Base-by-base conservation (phyloP, 2,888 invertebrate genomes). In the Belgica antarctica region DNA sequence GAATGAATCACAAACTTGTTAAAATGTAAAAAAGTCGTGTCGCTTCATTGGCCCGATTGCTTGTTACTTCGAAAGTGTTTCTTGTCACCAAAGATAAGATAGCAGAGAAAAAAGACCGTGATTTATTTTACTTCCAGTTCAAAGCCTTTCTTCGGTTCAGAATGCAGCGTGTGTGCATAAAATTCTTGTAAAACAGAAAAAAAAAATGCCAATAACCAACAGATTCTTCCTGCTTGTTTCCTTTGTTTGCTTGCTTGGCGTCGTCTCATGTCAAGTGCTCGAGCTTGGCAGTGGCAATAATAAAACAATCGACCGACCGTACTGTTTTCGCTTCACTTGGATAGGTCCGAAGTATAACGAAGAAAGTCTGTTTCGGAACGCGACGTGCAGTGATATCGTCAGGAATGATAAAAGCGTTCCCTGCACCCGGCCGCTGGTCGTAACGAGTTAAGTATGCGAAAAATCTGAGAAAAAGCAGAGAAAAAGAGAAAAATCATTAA, bases 311-410 rank as follows among this genome's bases (percentile, higher is more conserved):
- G 68, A 68, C 7, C 59, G 41, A n/a, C 77, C 81, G 0, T 82
- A 83, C 75, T 89, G 89, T 75, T 88, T 84, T 77, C 83, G 85
- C 72, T 88, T 86, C 75, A 87, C 88, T 0, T 89, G 89, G 89
- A 78, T 88, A 1, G 88, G 88, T 0, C 86, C 86, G 0, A 81
- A 83, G 72, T 86, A 77, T 73, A 82, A 83, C 75, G 86, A 86
- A 73, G 78, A 81, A 24, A 84, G 83, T 72, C 76, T 77, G 1
- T 83, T 84, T 70, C 72, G 78, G 72, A 83, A 83, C 73, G 82
- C 83, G 1, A 85, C 83, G 12, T 86, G 86, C 73, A 79, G 81
- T 17, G 81, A 83, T 24, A 80, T 83, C 41, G 83, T 85, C 1
- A 78, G 79, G 1, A 81, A 84, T 19, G 75, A 83, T 7, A 77